phyloP scores from a whole-genome alignment of 2,888 invertebrate species.

The Aphelenchoides bicaudatus region DNA sequence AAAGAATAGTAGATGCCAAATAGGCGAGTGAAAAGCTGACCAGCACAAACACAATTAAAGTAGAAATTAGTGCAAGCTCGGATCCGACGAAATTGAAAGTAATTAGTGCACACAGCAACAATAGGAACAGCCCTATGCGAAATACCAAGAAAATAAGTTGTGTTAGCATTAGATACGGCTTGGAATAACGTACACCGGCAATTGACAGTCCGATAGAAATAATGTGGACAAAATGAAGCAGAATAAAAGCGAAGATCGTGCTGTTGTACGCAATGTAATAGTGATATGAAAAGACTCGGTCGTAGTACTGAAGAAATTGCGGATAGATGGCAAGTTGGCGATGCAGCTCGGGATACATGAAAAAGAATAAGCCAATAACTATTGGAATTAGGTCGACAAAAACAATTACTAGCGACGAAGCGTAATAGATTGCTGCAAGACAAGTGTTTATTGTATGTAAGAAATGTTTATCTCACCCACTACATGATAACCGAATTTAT shows the following conservation, averaged over 20 bases:
- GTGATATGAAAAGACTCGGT: constrained; percentile 25
- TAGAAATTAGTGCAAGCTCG: constrained; percentile 15
- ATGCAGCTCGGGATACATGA: constrained; percentile 34
- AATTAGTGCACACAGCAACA: constrained; percentile 22
- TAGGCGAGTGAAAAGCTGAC: constrained; percentile 19
- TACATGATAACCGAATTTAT: constrained; percentile 31
- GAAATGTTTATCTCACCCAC: not conserved
- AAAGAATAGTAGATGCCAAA: constrained; percentile 30
- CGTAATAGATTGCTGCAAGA: constrained; percentile 28
- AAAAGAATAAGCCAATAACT: constrained; percentile 25
- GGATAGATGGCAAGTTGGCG: constrained; percentile 33
- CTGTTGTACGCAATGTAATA: constrained; percentile 33
- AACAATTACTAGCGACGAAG: constrained; percentile 16
- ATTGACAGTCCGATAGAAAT: constrained; percentile 28
- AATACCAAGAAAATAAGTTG: constrained; percentile 21
- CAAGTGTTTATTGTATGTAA: not conserved
- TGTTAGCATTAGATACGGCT: constrained; percentile 24
- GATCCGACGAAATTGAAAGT: constrained; percentile 25
- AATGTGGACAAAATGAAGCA: constrained; percentile 34
- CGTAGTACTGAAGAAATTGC: constrained; percentile 36
- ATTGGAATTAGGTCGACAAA: constrained; percentile 31
- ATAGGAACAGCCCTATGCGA: constrained; percentile 20
- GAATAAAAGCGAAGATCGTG: constrained; percentile 24
- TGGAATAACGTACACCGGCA: constrained; percentile 32
- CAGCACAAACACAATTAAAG: constrained; percentile 16